These are phyloP conservation scores for Oryctolagus cuniculus DNA, from an alignment of 2,113 vertebrate genomes.

Conservation along the genomic window DNA sequence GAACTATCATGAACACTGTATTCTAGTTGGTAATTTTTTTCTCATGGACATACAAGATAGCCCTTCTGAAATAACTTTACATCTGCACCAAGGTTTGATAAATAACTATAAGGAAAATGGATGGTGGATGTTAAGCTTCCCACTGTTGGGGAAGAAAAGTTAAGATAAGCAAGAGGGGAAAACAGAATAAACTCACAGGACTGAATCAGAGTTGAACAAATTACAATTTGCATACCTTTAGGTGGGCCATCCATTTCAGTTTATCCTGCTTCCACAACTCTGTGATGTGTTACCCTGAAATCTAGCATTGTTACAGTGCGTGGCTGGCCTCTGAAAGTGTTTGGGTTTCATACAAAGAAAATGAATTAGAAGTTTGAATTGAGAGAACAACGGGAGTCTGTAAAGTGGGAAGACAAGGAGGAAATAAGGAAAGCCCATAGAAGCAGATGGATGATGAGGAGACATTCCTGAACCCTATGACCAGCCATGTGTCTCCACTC, in stretches of 20 bases:
- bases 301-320: neutral
- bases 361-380: constrained; percentile 4
- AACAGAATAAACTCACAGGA: neutral
- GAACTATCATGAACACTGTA: neutral
- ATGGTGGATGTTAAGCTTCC: neutral
- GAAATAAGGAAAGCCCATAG: neutral
- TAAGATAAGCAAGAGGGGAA: neutral
- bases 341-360: neutral
- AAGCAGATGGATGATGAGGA: neutral
- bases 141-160: neutral
- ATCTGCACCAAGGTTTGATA: neutral
- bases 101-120: neutral
- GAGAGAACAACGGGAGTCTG: neutral
- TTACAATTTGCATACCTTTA: neutral
- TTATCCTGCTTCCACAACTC: neutral
- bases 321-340: neutral
- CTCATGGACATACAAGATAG: neutral
- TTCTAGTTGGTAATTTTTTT: neutral
- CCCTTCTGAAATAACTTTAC: neutral
- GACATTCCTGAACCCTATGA: neutral
- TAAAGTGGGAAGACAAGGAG: neutral
- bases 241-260: neutral
- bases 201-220: neutral
- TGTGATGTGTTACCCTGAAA: neutral
- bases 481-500: neutral